A percentile compares a stretch with the other conserved stretches of the same genome.
phyloP scores from a whole-genome alignment of 2,113 vertebrate genomes.

The Grallaria varia region DNA sequence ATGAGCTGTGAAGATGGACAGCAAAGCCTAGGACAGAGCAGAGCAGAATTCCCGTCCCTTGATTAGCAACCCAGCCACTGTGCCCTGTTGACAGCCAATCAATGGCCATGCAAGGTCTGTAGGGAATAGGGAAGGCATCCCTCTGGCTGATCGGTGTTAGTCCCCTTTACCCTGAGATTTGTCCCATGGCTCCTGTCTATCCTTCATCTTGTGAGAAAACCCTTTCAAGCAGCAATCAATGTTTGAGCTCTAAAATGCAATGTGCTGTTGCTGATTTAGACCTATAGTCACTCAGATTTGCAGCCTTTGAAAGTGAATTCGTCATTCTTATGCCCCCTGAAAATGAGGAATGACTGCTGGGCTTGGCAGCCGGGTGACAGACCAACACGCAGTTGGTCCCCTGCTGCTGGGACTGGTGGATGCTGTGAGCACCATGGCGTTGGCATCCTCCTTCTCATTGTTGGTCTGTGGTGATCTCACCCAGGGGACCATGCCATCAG shows the following conservation, averaged over 20 bases:
- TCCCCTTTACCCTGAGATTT: neutral
- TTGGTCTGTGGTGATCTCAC: neutral
- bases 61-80: neutral
- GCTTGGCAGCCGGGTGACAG: neutral
- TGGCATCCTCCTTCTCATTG: neutral
- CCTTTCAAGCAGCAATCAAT: neutral
- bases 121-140: neutral
- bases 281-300: neutral
- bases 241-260: neutral
- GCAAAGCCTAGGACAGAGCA: neutral
- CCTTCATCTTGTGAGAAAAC: neutral
- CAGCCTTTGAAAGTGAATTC: neutral
- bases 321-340: neutral
- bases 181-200: neutral
- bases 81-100: neutral
- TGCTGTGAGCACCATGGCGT: neutral
- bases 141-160: neutral
- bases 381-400: accelerated
- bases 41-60: neutral
- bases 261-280: neutral
- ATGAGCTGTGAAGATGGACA: neutral
- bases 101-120: neutral
- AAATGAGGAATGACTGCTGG: neutral
- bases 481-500: neutral
- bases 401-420: neutral